Percentiles rank a stretch among this genome's conserved stretches.
Conservation (phyloP, 2,888 invertebrate species). For the Dichetophora obliterata region DNA sequence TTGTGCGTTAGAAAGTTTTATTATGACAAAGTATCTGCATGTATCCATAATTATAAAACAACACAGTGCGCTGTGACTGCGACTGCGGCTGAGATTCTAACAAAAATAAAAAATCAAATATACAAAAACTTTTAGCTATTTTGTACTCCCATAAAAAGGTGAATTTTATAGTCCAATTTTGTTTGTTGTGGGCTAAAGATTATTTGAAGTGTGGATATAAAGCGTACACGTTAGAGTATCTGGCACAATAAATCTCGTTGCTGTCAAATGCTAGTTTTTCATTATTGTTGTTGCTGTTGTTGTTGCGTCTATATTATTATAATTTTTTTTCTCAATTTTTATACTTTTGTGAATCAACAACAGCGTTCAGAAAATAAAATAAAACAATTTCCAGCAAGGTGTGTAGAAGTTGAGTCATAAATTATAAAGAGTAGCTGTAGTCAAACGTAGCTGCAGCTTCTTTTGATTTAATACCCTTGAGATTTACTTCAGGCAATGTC, state of each 20-base stretch:
- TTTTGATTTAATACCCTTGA: too few species aligned
- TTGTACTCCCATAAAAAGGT: neutral
- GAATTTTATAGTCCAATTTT: neutral
- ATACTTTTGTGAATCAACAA: neutral
- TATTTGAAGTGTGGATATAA: neutral
- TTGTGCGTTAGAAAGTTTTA: slow-evolving; percentile 26
- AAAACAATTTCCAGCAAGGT: slow-evolving; percentile 27
- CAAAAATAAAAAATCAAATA: neutral
- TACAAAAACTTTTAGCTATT: neutral
- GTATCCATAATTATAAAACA: slow-evolving; percentile 24
- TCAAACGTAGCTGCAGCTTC: too few species aligned
- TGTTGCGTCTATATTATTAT: neutral
- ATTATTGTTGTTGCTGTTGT: slow-evolving; percentile 4
- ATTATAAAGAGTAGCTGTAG: slow-evolving; percentile 23
- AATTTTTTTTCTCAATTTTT: neutral
- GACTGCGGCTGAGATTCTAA: neutral
- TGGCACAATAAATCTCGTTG: slow-evolving; percentile 39
- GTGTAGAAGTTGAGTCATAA: slow-evolving; percentile 40
- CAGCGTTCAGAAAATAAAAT: neutral
- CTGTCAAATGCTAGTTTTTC: slow-evolving; percentile 37
- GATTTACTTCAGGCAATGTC: too few species aligned
- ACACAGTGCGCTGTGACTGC: too few species aligned
- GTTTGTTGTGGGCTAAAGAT: neutral
- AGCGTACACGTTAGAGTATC: neutral
- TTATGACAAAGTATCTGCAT: slow-evolving; percentile 26